Evolutionary conservation across 2,888 invertebrate species (phyloP).

Genomic region (Drosophila niveifrons): DNA sequence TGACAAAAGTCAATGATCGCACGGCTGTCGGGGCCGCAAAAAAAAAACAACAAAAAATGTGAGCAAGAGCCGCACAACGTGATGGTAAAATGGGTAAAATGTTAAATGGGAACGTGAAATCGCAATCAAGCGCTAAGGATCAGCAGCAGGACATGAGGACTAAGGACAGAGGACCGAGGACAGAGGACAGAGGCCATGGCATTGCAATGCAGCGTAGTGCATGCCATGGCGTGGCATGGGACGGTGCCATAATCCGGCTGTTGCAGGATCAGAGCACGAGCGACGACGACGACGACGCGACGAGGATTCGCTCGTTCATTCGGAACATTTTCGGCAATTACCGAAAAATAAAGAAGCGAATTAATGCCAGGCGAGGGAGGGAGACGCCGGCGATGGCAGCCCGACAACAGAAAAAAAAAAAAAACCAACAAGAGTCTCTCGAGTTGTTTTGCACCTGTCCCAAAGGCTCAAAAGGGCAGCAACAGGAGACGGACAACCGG

Average conservation of each 20-base stretch:
- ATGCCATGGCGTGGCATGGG: not conserved
- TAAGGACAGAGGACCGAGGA: not conserved
- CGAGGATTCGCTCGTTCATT: slow-evolving; percentile 75
- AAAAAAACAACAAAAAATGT: no score
- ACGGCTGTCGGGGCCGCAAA: slow-evolving; percentile 62
- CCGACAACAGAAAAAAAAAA: not conserved
- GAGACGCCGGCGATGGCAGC: not conserved
- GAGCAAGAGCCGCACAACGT: slow-evolving; percentile 38
- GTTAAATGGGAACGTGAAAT: slow-evolving; percentile 63
- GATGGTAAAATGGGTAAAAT: slow-evolving; percentile 10
- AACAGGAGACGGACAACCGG: not conserved
- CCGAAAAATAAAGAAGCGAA: slow-evolving; percentile 73
- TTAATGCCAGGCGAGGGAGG: slow-evolving; percentile 49
- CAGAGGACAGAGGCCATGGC: not conserved
- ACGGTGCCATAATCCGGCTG: slow-evolving; percentile 66
- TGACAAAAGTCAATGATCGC: slow-evolving; percentile 78
- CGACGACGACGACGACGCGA: slow-evolving; percentile 16
- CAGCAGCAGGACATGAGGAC: slow-evolving; percentile 40
- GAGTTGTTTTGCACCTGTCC: slow-evolving; percentile 59
- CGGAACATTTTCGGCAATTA: slow-evolving; percentile 75
- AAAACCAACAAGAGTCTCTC: slow-evolving; percentile 18
- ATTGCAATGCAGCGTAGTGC: not conserved
- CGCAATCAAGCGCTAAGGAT: slow-evolving; percentile 74
- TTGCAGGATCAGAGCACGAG: slow-evolving; percentile 71
- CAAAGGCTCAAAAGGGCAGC: not conserved